Evolutionary conservation across 35 echinoderm and acorn worm genomes (phyloP).

Genomic region (Ptychodera flava): DNA sequence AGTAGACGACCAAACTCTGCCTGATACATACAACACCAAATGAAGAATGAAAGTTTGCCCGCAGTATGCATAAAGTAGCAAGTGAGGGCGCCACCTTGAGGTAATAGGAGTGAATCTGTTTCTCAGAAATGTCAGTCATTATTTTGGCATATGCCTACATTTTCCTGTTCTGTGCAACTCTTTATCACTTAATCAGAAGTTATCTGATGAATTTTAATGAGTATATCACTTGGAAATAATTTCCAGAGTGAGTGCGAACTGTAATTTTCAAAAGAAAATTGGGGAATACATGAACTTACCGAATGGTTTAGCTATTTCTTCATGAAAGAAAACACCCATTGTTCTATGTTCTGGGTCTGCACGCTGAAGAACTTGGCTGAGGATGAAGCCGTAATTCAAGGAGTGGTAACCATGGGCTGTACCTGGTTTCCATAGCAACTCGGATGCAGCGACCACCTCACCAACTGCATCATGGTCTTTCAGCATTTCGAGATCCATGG

Average conservation of each 20-base stretch:
- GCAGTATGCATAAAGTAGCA: no score
- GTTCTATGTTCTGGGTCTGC: constrained; percentile 69
- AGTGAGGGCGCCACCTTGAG: no score
- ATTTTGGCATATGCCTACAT: background rate
- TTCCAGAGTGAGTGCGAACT: background rate
- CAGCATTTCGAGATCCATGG: constrained; percentile 24
- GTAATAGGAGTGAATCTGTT: background rate
- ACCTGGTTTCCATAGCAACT: constrained; percentile 61
- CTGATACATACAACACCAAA: no score
- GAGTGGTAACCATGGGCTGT: constrained; percentile 69
- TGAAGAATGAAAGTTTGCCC: no score
- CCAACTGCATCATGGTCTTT: constrained; percentile 29
- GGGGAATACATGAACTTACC: constrained; percentile 26
- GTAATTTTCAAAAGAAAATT: background rate
- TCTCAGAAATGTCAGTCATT: background rate
- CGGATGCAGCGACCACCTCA: constrained; percentile 11
- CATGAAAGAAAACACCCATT: constrained; percentile 64
- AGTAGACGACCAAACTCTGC: no score
- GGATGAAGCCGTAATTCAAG: constrained; percentile 41
- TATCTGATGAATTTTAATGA: background rate
- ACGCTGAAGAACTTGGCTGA: constrained; percentile 55
- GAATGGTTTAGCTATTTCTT: constrained; percentile 85
- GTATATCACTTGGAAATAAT: background rate
- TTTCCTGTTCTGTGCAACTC: background rate
- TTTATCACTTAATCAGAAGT: background rate